Evolutionary conservation across 2,113 vertebrate species (phyloP), one percentile per base, ranked within the genome.

Genomic region (Cavia aperea): DNA sequence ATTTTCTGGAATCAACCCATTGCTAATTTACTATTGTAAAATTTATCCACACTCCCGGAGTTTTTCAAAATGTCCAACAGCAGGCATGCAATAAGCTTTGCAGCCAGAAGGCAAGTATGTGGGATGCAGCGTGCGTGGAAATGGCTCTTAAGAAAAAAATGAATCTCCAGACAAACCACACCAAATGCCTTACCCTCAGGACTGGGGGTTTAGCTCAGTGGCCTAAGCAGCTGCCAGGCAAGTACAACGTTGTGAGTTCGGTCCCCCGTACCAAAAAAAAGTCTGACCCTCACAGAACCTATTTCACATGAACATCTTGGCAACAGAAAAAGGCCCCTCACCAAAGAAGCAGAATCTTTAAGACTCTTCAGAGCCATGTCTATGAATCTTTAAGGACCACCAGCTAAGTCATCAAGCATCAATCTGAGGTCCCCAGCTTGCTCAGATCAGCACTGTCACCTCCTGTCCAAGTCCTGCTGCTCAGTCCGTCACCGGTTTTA

Each of bases 261-360:
- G 12, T 54, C 51, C 51, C 51, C 11, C 10, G 51, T 54, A 54
- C 51, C 51, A 11, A 54, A 54, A 54, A 54, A 54, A 54, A 54
- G 51, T 56, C 31, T 94, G 24, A 68, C 16, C 43, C 43, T 90
- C 23, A 2, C 21, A 21, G 26, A 79, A 63, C 43, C 43, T 36
- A 15, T 97, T 95, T 96, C 89, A 91, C 96, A 98, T 62, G 98
- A 98, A 98, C 96, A 99, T 98, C 63, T 96, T 99, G 96, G 98
- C 98, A 89, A 98, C 98, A 83, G 98, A 98, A 98, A 92, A 99
- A 99, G 95, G 98, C 98, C 87, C 98, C 98, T 97, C 98, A 94
- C 98, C 98, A 97, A 99, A 95, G 98, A 98, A 92, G 98, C 98
- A 0, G 98, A 98, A 43, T 97, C 98, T 92, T 98, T 98, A 92